Evolutionary conservation across 2,797 vertebrate genomes (phyloP), one percentile per base, ranked within the genome.

Genomic region (Etheostoma nigrum): DNA sequence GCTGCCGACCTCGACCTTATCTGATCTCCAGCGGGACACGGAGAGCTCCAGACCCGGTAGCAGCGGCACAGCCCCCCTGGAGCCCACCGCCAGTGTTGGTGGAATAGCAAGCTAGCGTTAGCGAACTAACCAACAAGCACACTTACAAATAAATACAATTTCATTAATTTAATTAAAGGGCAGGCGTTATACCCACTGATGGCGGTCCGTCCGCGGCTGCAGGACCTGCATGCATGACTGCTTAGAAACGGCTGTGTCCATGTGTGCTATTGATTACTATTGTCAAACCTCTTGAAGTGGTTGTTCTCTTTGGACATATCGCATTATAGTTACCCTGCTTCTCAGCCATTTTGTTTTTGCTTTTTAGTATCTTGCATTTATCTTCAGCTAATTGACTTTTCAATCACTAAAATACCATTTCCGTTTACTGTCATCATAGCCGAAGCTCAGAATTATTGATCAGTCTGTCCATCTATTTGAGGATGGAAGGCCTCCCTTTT

Each of bases 341-440:
- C 82, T 64, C 68, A 11, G 86, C 76, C 79, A 76, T 87, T 80
- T 78, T 87, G 82, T 76, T 79, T 88, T 78, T 81, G 81, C 86
- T 85, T 90, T 88, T 86, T 74, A 83, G 73, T 72, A 79, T 86
- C 78, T 76, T 65, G 76, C 87, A 76, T 91, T 89, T 87, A 83
- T 86, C 83, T 81, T 78, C 79, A 52, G 83, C 89, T 92, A 91
- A 92, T 93, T 93, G 91, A 92, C 91, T 91, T 91, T 93, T 91
- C 75, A 84, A 88, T 92, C 88, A 69, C 86, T 88, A 88, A 90
- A 93, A 90, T 91, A 91, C 87, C 86, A 93, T 93, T 92, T 93
- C 88, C 89, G 67, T 92, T 86, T 65, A 78, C 88, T 91, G 90
- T 90, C 91, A 88, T 93, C 88, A 78, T 72, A 83, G 81, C 71